Conservation (phyloP, 2,888 invertebrate genomes). For the Campoplex capitator region DNA sequence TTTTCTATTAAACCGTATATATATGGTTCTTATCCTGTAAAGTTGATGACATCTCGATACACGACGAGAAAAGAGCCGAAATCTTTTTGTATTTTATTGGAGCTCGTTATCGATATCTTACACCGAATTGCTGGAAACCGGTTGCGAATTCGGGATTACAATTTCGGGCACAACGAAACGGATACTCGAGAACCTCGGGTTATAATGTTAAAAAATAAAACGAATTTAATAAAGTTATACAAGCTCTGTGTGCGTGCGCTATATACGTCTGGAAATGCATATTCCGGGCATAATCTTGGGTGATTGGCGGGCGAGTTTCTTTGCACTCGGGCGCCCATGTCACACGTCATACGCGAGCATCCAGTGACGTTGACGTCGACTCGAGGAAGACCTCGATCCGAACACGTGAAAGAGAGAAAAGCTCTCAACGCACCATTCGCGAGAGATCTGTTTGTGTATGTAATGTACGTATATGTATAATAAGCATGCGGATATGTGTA, state of each 20-base stretch:
- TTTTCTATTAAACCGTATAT: slow-evolving; percentile 5
- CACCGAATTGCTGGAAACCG: not conserved
- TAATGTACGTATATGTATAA: not conserved
- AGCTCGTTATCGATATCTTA: not conserved
- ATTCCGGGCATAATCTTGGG: slow-evolving; percentile 39
- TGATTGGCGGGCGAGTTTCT: slow-evolving; percentile 60
- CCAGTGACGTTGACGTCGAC: slow-evolving; percentile 62
- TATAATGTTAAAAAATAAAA: not conserved
- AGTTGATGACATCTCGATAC: not conserved
- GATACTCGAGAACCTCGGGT: not conserved
- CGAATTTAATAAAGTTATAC: slow-evolving; percentile 21
- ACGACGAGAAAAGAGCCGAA: not conserved
- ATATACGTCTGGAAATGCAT: slow-evolving; percentile 27
- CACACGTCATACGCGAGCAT: slow-evolving; percentile 53
- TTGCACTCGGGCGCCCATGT: slow-evolving; percentile 52
- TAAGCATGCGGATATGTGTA: not conserved
- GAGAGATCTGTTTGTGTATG: not conserved
- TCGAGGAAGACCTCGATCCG: slow-evolving; percentile 36
- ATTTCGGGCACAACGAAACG: slow-evolving; percentile 9
- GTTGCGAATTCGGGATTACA: not conserved
- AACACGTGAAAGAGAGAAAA: slow-evolving; percentile 53
- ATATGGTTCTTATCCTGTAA: not conserved
- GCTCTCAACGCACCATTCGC: slow-evolving; percentile 48
- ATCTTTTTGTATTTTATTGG: slow-evolving; percentile 11
- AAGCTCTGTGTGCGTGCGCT: not conserved